Evolutionary conservation across 1,140 invertebrate species (phyloP), one percentile per base, ranked within the genome.

Genomic region (Lucilia cuprina): DNA sequence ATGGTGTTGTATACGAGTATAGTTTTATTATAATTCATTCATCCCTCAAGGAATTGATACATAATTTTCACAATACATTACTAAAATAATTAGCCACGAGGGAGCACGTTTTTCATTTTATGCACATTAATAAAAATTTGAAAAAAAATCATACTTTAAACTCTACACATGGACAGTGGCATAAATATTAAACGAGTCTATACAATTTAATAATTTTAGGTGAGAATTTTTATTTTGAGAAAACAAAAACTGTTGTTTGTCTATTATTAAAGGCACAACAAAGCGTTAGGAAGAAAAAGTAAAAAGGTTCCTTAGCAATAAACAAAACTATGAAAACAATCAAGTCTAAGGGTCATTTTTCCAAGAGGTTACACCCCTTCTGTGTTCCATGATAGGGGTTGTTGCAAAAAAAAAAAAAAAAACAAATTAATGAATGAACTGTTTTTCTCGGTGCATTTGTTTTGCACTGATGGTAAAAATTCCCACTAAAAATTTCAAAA

Each of bases 21-120:
- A 21, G 21, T 49, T 49, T n/a, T 49, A 49, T 21, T 47, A 80
- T 49, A 80, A 80, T 50, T 80, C 77, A 80, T 80, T 21, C 41
- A 70, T 25, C 77, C 41, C 77, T 80, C 41, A 25, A 80, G 77
- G 77, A 19, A 49, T 80, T 50, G n/a, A 80, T 80, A 80, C 21
- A 80, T 80, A 80, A 80, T 80, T 80, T 80, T 80, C 77, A 80
- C 77, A 80, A 80, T 80, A 80, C 21, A 80, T 80, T 80, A 80
- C 77, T 80, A 80, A 80, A 50, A 49, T 80, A 80, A 80, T 80
- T 80, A 80, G 77, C 77, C 77, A 80, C 77, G 77, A 80, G 77
- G 41, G 77, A 80, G 77, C 77, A 80, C 77, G 77, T 80, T 80
- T 50, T 49, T 49, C 65, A 21, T 19, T 70, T 70, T 70, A 70